A percentile compares a stretch with the other conserved stretches of the same genome.
Evolutionary conservation across 2,888 invertebrate genomes (phyloP).

Genomic region (Antitype chi): DNA sequence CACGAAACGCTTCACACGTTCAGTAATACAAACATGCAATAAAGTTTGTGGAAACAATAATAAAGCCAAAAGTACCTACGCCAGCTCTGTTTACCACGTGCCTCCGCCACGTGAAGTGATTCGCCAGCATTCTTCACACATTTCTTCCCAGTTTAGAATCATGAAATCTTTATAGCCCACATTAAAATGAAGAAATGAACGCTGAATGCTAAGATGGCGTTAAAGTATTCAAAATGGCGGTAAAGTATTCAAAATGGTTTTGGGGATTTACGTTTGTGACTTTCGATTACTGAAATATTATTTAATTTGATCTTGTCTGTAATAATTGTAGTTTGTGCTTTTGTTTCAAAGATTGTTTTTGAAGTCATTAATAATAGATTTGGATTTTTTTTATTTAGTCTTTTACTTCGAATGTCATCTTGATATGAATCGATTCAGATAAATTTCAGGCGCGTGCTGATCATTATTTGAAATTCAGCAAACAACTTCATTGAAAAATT

Average conservation of each 20-base stretch:
- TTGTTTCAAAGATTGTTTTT: neutral
- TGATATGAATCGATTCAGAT: too few relatives aligned
- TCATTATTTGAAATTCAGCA: neutral
- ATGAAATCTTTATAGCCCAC: constrained; percentile 52
- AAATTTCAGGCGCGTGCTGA: neutral
- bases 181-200: constrained; percentile 14
- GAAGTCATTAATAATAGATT: too few relatives aligned
- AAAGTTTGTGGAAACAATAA: constrained; percentile 56
- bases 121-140: constrained; percentile 37
- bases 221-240: constrained; percentile 35
- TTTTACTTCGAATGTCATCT: too few relatives aligned
- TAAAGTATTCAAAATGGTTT: constrained; percentile 3
- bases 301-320: neutral
- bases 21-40: constrained; percentile 44
- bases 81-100: constrained; percentile 52
- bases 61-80: constrained; percentile 45
- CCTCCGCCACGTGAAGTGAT: constrained; percentile 39
- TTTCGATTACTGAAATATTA: constrained; percentile 1
- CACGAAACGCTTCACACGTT: constrained; percentile 22
- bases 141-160: constrained; percentile 49
- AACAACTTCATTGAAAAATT: neutral
- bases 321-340: neutral
- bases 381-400: too few relatives aligned
- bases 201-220: constrained; percentile 16
- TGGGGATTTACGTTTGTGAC: neutral